Evolutionary conservation across 2,113 vertebrate genomes (phyloP).

Genomic region (Addax nasomaculatus): DNA sequence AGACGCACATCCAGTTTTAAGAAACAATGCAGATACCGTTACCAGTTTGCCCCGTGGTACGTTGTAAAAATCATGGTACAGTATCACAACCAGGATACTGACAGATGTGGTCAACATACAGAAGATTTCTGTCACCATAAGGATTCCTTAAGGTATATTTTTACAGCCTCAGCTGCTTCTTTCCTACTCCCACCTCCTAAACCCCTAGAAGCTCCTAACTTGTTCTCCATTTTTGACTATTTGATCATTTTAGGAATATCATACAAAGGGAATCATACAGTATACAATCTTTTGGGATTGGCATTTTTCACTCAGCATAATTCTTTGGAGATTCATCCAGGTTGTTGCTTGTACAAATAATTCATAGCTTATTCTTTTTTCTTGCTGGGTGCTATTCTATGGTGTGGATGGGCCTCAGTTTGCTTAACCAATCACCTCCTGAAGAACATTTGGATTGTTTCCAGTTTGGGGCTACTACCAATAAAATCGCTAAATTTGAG

Average conservation of each 20-base stretch:
- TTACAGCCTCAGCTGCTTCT: background rate
- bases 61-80: background rate
- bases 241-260: background rate
- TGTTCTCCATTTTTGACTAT: background rate
- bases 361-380: background rate
- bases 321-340: background rate
- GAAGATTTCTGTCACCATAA: background rate
- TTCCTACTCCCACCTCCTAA: background rate
- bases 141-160: background rate
- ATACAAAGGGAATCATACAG: background rate
- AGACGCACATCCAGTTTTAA: background rate
- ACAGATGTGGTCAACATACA: background rate
- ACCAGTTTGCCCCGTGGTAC: background rate
- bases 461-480: background rate
- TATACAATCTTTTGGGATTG: background rate
- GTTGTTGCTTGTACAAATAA: background rate
- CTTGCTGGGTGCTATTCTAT: background rate
- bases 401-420: background rate
- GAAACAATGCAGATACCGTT: background rate
- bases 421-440: too few relatives aligned
- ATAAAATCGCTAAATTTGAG: background rate
- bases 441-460: background rate
- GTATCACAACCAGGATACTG: background rate
- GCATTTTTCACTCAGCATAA: background rate
- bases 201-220: background rate